Base-by-base conservation (phyloP, 2,113 vertebrate genomes). In the Chaetodon auriga region DNA sequence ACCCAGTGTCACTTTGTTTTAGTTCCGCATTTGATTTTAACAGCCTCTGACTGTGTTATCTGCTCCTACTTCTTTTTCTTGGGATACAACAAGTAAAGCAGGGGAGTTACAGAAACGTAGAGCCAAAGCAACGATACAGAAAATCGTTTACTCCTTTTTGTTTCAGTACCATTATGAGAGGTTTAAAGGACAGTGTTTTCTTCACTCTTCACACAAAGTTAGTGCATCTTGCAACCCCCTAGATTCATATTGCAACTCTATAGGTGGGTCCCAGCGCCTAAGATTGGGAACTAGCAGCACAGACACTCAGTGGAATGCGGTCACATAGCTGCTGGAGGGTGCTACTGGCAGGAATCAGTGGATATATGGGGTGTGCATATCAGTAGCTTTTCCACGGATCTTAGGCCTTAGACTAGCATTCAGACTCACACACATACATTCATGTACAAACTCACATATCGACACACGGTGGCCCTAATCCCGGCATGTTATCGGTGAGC, bases 401-500 rank as follows among this genome's bases (percentile, higher is more conserved):
- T 66, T 80, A 74, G 73, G 75, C 43, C 77, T 73, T 30, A 69
- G 63, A 82, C 64, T 36, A n/a, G 64, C 63, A 51, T 61, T 30
- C 35, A 41, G 45, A 54, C 63, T 64, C 80, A 63, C 82, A 51
- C 77, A 46, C 80, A 46, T 54, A 51, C 53, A 54, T 45, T 68
- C 53, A 21, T 35, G 49, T 13, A 58, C 46, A 65, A 72, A 11
- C 72, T 45, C 65, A 2, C 78, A 70, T 62, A 60, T 61, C 46
- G 64, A 86, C 83, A 77, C 71, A 72, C 75, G n/a, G 60, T 49
- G 68, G 53, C 68, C 72, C 87, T 91, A 93, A 93, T 93, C 90
- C 89, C 18, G 4, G 73, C 30, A 73, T 14, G 72, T 93, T 93
- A 93, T 95, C 93, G 86, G 82, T 11, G 49, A 66, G 74, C 92